Base-by-base conservation (phyloP, 2,888 invertebrate species). In the Limnephilus lunatus region DNA sequence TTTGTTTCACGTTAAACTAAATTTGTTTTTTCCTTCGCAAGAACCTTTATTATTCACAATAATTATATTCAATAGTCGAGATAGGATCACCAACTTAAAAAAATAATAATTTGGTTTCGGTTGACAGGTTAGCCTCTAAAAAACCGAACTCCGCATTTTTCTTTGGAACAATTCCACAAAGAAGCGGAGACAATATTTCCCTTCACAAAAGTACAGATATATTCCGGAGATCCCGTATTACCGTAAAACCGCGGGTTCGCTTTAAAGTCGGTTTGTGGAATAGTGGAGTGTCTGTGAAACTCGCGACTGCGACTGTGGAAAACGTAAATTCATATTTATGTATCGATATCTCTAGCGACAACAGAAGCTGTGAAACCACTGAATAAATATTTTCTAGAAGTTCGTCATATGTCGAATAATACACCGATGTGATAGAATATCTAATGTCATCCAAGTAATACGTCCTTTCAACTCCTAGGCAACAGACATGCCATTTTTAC, bases 131-230 rank as follows among this genome's bases (percentile, higher is more conserved):
- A 11, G 68, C 68, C 68, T 68, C 1, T 2, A n/a, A 68, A 25
- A 68, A n/a, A n/a, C 5, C 0, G 1, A 25, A 25, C 15, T 7
- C 19, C 19, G 25, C 19, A 25, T 25, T 35, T 19, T 32, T 19
- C 30, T 87, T 44, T 31, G 7, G 87, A 87, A 87, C 87, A 87
- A 87, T 86, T 31, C 87, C 53, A 87, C 68, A 48, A 31, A 44
- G 83, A 48, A 53, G 68, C 30, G 31, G 31, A 87, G 87, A 87
- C 87, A 87, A 87, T 87, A 87, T 87, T 87, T 53, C 68, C 87
- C 86, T 3, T 35, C 35, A 35, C 25, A n/a, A 68, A 68, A 2
- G 68, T 68, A 32, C 85, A 7, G 85, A 85, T 48, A 87, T 87
- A 87, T 87, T 87, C 48, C 87, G 32, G 9, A n/a, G 68, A 68